These are phyloP conservation scores for Danionella cerebrum DNA, from an alignment of 2,113 vertebrate species.

Conservation along the genomic window DNA sequence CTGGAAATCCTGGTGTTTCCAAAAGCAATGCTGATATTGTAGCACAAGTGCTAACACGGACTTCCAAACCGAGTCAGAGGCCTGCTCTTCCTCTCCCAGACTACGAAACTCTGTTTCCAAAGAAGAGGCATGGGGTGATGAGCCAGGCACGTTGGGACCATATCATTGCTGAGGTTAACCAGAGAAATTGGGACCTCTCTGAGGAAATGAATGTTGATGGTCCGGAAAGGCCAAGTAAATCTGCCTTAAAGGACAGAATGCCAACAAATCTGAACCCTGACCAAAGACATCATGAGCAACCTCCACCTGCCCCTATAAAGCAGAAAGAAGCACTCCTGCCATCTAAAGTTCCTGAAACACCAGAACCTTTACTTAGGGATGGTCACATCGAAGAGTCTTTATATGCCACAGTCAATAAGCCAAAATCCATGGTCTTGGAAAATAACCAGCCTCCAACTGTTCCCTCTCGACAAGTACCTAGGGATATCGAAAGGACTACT, in stretches of 20 bases:
- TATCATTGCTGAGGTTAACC: constrained; percentile 63
- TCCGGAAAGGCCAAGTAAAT: constrained; percentile 35
- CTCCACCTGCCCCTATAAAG: constrained; percentile 19
- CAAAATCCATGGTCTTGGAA: background rate
- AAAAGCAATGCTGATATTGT: constrained; percentile 6
- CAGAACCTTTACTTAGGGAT: constrained; percentile 15
- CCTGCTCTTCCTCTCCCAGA: constrained; percentile 59
- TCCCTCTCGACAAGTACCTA: constrained; percentile 8
- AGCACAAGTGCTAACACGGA: background rate
- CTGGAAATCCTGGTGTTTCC: constrained; percentile 3
- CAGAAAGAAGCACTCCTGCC: constrained; percentile 39
- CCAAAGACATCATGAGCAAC: background rate
- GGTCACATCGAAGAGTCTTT: constrained; percentile 5
- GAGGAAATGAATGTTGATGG: constrained; percentile 63
- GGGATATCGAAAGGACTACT: background rate
- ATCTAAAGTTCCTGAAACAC: constrained; percentile 32
- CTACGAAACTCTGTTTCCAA: constrained; percentile 59
- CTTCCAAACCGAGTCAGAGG: constrained; percentile 30
- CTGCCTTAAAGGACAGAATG: constrained; percentile 32
- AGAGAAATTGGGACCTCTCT: constrained; percentile 40
- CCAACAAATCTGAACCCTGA: constrained; percentile 1
- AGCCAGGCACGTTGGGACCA: constrained; percentile 61
- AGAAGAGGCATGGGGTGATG: constrained; percentile 64
- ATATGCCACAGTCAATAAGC: constrained; percentile 14
- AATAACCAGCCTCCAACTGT: background rate